phyloP scores from a whole-genome alignment of 2,797 vertebrate species.

The Acomys russatus region DNA sequence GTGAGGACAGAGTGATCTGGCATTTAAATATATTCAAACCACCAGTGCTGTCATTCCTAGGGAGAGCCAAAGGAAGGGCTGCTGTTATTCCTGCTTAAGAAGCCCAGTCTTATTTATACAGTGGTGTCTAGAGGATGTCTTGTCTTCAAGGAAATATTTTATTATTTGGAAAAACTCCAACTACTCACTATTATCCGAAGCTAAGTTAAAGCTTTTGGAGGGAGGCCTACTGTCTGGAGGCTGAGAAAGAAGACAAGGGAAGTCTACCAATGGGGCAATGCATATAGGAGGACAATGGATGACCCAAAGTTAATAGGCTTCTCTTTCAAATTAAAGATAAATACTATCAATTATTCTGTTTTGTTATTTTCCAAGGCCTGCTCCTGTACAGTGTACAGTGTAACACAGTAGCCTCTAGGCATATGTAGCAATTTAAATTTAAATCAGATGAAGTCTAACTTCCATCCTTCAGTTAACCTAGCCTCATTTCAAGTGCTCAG shows the following conservation, averaged over 20 bases:
- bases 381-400: neutral
- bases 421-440: conserved; percentile 52
- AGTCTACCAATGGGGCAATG: neutral
- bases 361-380: conserved; percentile 21
- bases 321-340: conserved; percentile 60
- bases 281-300: neutral
- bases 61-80: conserved; percentile 45
- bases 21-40: conserved; percentile 68
- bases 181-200: conserved; percentile 65
- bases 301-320: neutral
- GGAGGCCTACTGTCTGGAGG: conserved; percentile 28
- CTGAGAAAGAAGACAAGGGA: conserved; percentile 3
- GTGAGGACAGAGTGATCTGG: neutral
- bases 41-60: conserved; percentile 52
- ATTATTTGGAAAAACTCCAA: conserved; percentile 70
- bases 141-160: conserved; percentile 77
- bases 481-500: neutral
- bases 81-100: conserved; percentile 58
- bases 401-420: neutral
- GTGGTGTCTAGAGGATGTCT: conserved; percentile 60
- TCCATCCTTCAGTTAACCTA: conserved; percentile 20
- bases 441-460: conserved; percentile 65
- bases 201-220: neutral
- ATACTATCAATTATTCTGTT: conserved; percentile 52
- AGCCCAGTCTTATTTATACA: conserved; percentile 50